Evolutionary conservation across 2,888 invertebrate genomes (phyloP).

Genomic region (Protula sp.): DNA sequence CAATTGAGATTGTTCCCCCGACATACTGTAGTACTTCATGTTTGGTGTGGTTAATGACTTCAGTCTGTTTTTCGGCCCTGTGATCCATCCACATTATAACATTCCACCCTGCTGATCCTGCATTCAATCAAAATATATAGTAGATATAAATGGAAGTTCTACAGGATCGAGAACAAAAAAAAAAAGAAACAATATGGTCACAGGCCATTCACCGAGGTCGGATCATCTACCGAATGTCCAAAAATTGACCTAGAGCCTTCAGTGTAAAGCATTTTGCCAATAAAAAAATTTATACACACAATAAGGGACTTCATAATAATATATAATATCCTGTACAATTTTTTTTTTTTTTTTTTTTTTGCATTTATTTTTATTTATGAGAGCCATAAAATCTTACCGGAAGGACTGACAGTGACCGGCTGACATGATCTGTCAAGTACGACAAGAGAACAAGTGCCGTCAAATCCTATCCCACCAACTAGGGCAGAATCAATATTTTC

Average conservation of each 20-base stretch:
- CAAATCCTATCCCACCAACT: slow-evolving; percentile 76
- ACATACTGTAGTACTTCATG: slow-evolving; percentile 77
- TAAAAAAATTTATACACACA: too few relatives aligned
- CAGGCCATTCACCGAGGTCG: too few relatives aligned
- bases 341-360: too few relatives aligned
- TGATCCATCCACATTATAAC: slow-evolving; percentile 55
- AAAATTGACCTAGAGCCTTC: too few relatives aligned
- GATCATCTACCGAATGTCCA: too few relatives aligned
- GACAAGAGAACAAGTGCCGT: slow-evolving; percentile 91
- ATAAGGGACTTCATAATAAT: too few relatives aligned
- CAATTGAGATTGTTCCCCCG: slow-evolving; percentile 88
- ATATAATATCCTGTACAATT: too few relatives aligned
- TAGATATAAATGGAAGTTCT: background rate
- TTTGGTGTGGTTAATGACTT: slow-evolving; percentile 69
- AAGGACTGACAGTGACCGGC: slow-evolving; percentile 39
- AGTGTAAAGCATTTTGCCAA: too few relatives aligned
- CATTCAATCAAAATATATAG: background rate
- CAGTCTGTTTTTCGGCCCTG: slow-evolving; percentile 65
- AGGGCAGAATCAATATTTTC: slow-evolving; percentile 23
- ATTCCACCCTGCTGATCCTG: slow-evolving; percentile 55
- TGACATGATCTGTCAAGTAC: slow-evolving; percentile 66
- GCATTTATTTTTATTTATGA: background rate
- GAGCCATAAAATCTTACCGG: slow-evolving; percentile 36
- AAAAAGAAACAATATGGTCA: too few relatives aligned
- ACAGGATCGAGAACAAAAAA: too few relatives aligned